Conservation (phyloP, 2,797 vertebrate genomes). For the Cynopterus sphinx region DNA sequence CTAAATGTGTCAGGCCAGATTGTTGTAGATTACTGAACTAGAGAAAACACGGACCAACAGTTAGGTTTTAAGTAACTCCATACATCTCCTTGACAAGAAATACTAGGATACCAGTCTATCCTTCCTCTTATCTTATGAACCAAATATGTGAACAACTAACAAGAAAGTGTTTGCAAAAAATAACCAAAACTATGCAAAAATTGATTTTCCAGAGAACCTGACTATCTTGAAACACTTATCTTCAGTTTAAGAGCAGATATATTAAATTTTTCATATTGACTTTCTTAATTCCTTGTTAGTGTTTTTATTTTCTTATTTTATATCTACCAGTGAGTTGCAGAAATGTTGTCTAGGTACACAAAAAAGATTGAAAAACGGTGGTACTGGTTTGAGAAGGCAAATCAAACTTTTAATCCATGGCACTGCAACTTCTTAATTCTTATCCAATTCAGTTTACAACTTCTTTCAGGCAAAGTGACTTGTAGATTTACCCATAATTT, state of each 20-base stretch:
- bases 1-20: neutral
- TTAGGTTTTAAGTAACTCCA: neutral
- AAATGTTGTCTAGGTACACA: constrained; percentile 41
- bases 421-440: constrained; percentile 53
- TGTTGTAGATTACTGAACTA: neutral
- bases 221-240: constrained; percentile 72
- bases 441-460: constrained; percentile 32
- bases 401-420: constrained; percentile 48
- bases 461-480: neutral
- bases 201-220: constrained; percentile 75
- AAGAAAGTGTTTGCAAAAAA: constrained; percentile 62
- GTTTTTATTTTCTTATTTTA: constrained; percentile 75
- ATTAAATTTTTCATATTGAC: constrained; percentile 78
- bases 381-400: constrained; percentile 25
- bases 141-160: constrained; percentile 76
- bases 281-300: constrained; percentile 72
- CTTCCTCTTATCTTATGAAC: neutral
- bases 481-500: neutral
- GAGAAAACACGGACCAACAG: neutral
- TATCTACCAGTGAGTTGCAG: constrained; percentile 38
- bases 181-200: constrained; percentile 65
- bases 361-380: neutral
- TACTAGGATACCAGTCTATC: neutral
- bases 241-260: constrained; percentile 76
- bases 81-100: neutral